These are phyloP conservation scores for Eremobia ochroleuca DNA, from an alignment of 2,888 invertebrate genomes.

Conservation along the genomic window DNA sequence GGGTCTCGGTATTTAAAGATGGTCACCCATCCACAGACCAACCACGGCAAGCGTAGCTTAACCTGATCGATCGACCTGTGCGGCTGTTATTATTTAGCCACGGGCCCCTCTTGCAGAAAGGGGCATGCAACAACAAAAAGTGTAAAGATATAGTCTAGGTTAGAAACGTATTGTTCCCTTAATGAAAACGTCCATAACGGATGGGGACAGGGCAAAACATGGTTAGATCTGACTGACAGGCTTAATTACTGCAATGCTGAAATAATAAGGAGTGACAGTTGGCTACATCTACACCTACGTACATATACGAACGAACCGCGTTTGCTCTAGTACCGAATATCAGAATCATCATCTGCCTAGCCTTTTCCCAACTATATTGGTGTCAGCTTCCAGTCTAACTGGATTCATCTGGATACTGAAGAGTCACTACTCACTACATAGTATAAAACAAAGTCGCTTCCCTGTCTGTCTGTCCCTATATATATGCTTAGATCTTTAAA, in stretches of 20 bases:
- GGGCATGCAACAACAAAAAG: not conserved
- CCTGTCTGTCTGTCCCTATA: too few relatives aligned
- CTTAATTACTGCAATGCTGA: constrained; percentile 57
- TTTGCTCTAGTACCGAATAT: constrained; percentile 10
- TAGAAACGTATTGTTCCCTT: constrained; percentile 18
- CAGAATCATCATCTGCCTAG: constrained; percentile 4
- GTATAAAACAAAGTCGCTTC: too few relatives aligned
- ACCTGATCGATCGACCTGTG: too few relatives aligned
- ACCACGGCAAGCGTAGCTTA: too few relatives aligned
- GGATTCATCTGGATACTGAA: too few relatives aligned
- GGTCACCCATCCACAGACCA: too few relatives aligned
- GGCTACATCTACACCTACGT: constrained; percentile 18
- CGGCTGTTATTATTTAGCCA: too few relatives aligned
- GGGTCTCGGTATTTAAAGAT: too few relatives aligned
- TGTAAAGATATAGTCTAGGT: constrained; percentile 5
- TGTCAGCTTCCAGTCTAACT: not conserved
- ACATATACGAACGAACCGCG: not conserved
- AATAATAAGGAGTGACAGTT: constrained; percentile 59
- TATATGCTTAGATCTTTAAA: too few relatives aligned
- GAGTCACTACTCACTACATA: too few relatives aligned
- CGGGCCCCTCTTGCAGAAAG: too few relatives aligned
- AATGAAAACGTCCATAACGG: constrained; percentile 48
- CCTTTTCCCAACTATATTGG: not conserved
- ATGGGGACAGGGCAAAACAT: constrained; percentile 42
- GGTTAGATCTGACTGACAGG: constrained; percentile 59